Base-by-base conservation (phyloP, 2,113 vertebrate species). In the Chunga burmeisteri region DNA sequence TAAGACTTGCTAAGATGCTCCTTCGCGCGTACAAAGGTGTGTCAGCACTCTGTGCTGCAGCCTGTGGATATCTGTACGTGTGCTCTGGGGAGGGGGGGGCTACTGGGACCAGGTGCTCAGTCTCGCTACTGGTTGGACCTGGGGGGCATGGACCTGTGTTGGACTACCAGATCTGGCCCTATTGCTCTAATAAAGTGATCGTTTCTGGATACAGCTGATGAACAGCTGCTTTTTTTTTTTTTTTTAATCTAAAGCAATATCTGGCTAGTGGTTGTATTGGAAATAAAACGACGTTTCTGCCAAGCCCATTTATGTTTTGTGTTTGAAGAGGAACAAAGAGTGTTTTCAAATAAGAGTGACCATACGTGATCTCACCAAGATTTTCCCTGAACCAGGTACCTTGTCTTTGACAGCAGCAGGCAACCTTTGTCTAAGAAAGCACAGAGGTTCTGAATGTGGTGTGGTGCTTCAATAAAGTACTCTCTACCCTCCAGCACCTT, bases 11-110 rank as follows among this genome's bases (percentile, higher is more conserved):
- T 29, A 29, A 42, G 32, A 16, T 53, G 34, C 32, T 61, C 7
- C 19, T 86, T 73, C 16, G 13, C 1, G 1, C 0, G 0, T 15
- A 5, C 7, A 52, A 20, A 70, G 23, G 6, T 32, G 16, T 30
- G 23, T 58, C 32, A 29, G 4, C 11, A 22, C 23, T 52, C 52
- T 25, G 3, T 20, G 34, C 10, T 84, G n/a, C 36, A 61, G 16
- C 4, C 56, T 26, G 4, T 20, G 55, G 7, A 7, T 30, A 3
- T 1, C 0, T 8, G 5, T 8, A 2, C 8, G 0, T 4, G 18
- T 10, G 25, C 18, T 23, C 30, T 58, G 0, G 7, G 1, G 2
- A 22, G 18, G 44, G 2, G 25, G 18, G 44, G 47, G 32, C 21
- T 30, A 1, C 36, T 10, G 27, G 27, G 23, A 66, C 38, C 4